A percentile compares a stretch with the other conserved stretches of the same genome.
Evolutionary conservation across 1,140 invertebrate species (phyloP).

Genomic region (Brachionus koreanus): DNA sequence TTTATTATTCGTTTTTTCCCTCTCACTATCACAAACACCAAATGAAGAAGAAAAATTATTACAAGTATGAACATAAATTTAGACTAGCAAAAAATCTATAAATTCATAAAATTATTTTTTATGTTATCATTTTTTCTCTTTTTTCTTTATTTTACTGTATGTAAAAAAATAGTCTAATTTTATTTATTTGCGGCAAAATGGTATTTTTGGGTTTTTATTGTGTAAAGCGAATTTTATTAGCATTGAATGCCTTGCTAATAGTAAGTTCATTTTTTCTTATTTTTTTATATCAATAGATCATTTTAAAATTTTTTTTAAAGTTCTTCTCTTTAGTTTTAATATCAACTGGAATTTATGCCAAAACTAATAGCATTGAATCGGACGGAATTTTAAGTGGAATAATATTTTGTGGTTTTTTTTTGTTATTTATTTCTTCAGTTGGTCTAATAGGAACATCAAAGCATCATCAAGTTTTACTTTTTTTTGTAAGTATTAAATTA

Average conservation of each 20-base stretch:
- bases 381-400: constrained; percentile 87
- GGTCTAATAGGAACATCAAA: constrained; percentile 83
- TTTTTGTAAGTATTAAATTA: constrained; percentile 80
- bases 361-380: constrained; percentile 73
- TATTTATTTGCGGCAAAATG: constrained; percentile 6
- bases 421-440: constrained; percentile 80
- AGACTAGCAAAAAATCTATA: background rate
- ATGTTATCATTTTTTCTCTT: background rate
- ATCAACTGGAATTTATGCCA: constrained; percentile 80
- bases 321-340: constrained; percentile 84
- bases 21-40: background rate
- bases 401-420: constrained; percentile 84
- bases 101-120: constrained; percentile 1
- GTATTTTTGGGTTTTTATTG: constrained; percentile 37
- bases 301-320: constrained; percentile 63
- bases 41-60: constrained; percentile 4
- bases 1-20: background rate
- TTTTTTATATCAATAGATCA: background rate
- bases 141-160: background rate
- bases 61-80: background rate
- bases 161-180: background rate
- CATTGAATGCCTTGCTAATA: constrained; percentile 19
- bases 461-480: constrained; percentile 92
- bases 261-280: background rate
- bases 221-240: background rate